Evolutionary conservation across 2,113 vertebrate species (phyloP).

Genomic region (Paralichthys olivaceus): DNA sequence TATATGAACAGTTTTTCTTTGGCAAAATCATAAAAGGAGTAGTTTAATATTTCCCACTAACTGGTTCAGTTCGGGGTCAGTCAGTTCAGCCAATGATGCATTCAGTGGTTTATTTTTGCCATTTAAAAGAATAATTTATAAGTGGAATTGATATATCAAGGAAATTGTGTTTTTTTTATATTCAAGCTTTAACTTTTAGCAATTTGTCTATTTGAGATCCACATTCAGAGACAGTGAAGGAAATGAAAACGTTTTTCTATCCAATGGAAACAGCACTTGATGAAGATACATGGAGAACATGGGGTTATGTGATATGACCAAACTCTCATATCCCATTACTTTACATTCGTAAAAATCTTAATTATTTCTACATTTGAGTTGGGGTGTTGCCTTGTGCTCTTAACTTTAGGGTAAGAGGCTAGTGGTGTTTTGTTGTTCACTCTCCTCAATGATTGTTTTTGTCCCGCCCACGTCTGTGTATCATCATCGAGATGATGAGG

Average conservation of each 20-base stretch:
- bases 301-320: too few relatives aligned
- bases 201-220: neutral
- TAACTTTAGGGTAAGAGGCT: too few relatives aligned
- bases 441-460: too few relatives aligned
- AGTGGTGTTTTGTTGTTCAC: too few relatives aligned
- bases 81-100: neutral
- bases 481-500: too few relatives aligned
- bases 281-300: too few relatives aligned
- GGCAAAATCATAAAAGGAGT: neutral
- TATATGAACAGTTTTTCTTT: neutral
- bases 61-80: neutral
- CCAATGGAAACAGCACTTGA: neutral
- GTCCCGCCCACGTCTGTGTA: too few relatives aligned
- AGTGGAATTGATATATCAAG: neutral
- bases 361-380: too few relatives aligned
- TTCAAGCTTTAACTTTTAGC: neutral
- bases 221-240: neutral
- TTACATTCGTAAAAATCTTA: too few relatives aligned
- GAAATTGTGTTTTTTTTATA: neutral
- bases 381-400: too few relatives aligned
- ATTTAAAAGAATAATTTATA: neutral
- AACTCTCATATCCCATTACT: too few relatives aligned
- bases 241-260: neutral
- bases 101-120: too few relatives aligned
- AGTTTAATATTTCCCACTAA: constrained; percentile 1